Conservation (phyloP, 2,888 invertebrate species). For the Pterostichus niger region DNA sequence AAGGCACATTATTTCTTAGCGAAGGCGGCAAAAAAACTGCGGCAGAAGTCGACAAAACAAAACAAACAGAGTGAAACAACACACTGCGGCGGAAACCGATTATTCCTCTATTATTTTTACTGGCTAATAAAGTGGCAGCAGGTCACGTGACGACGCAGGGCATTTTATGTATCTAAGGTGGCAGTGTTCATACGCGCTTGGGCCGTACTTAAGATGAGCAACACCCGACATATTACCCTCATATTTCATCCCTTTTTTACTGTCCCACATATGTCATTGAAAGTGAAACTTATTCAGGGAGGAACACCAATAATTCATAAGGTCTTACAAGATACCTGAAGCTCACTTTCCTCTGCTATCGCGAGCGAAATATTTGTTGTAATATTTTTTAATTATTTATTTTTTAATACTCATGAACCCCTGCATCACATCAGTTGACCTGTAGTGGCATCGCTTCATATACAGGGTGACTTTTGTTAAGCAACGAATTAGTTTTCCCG, state of each 20-base stretch:
- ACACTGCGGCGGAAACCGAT: slow-evolving; percentile 26
- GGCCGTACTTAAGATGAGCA: slow-evolving; percentile 34
- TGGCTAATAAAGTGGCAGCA: too few relatives aligned
- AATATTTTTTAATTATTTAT: too few relatives aligned
- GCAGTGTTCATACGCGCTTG: background rate
- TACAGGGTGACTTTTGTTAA: too few relatives aligned
- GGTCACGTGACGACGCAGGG: too few relatives aligned
- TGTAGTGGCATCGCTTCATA: too few relatives aligned
- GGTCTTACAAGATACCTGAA: background rate
- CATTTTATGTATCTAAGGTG: background rate
- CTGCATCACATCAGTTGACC: too few relatives aligned
- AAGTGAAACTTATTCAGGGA: slow-evolving; percentile 50
- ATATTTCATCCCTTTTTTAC: slow-evolving; percentile 55
- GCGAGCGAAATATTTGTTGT: too few relatives aligned
- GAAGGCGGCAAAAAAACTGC: too few relatives aligned
- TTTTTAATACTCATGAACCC: too few relatives aligned
- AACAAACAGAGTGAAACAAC: slow-evolving; percentile 25
- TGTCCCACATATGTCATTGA: slow-evolving; percentile 54
- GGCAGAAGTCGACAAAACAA: background rate
- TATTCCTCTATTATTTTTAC: background rate
- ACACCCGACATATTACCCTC: slow-evolving; percentile 53
- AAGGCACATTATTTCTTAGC: background rate
- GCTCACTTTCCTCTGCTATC: background rate
- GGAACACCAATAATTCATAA: slow-evolving; percentile 38
- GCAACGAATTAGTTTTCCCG: too few relatives aligned